Evolutionary conservation across 2,888 invertebrate genomes (phyloP).

Genomic region (Watsonalla cultraria): DNA sequence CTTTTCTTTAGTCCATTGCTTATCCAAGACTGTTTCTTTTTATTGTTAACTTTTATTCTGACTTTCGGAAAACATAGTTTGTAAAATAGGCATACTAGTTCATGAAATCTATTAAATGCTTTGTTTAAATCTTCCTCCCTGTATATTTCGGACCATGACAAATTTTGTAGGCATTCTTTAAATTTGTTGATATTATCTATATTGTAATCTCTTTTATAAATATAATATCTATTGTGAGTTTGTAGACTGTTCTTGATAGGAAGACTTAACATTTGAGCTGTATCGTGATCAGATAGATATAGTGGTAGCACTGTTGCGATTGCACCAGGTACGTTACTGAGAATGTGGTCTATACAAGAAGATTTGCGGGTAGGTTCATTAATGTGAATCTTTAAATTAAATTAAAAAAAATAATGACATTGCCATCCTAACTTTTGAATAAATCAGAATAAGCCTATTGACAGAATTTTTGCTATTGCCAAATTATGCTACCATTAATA

Average conservation of each 20-base stretch:
- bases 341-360: constrained; percentile 5
- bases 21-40: constrained; percentile 4
- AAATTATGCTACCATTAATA: too few relatives aligned
- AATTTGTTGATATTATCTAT: constrained; percentile 6
- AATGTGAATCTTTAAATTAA: constrained; percentile 4
- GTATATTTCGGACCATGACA: constrained; percentile 4
- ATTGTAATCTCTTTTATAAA: constrained; percentile 4
- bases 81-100: background rate
- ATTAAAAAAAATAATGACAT: background rate
- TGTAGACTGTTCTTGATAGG: too few relatives aligned
- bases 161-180: constrained; percentile 1
- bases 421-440: too few relatives aligned
- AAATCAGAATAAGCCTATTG: too few relatives aligned
- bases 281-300: constrained; percentile 7
- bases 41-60: constrained; percentile 2
- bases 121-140: background rate
- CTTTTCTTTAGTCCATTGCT: constrained; percentile 4
- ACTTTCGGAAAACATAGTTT: constrained; percentile 2
- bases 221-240: too few relatives aligned
- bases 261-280: constrained; percentile 6
- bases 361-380: constrained; percentile 4
- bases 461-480: too few relatives aligned
- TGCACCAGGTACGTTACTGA: constrained; percentile 5
- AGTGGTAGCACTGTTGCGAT: constrained; percentile 1
- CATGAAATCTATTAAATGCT: background rate